phyloP scores from a whole-genome alignment of 2,113 vertebrate species.

The Rhynchomys soricoides region DNA sequence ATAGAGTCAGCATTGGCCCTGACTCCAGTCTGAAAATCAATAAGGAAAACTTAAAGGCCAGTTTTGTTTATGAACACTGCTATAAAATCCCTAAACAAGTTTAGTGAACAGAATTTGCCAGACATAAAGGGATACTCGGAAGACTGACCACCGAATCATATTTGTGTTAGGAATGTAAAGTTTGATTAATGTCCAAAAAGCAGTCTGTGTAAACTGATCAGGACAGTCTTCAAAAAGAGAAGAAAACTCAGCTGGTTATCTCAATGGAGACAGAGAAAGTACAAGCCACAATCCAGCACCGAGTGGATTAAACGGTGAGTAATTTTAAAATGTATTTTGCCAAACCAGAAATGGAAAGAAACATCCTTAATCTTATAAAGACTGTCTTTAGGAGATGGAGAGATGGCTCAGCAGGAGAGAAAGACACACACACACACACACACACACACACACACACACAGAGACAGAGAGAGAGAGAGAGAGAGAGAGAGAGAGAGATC shows the following conservation, averaged over 20 bases:
- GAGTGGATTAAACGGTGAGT: slow-evolving; percentile 43
- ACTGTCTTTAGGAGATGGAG: not conserved
- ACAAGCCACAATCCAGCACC: slow-evolving; percentile 41
- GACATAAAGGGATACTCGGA: slow-evolving; percentile 23
- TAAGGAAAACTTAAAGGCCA: slow-evolving; percentile 17
- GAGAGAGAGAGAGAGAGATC: not conserved
- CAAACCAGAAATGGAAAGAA: slow-evolving; percentile 56
- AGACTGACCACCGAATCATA: slow-evolving; percentile 11
- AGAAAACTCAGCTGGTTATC: slow-evolving; percentile 1
- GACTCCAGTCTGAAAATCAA: slow-evolving; percentile 13
- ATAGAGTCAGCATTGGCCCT: not conserved
- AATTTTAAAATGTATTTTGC: not conserved
- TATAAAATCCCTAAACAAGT: not conserved
- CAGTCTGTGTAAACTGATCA: slow-evolving; percentile 26
- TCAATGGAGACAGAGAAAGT: slow-evolving; percentile 18
- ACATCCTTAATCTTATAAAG: slow-evolving; percentile 60
- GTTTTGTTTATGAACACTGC: slow-evolving; percentile 39
- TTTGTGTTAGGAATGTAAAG: not conserved
- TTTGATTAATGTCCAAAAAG: slow-evolving; percentile 34
- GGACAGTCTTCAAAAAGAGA: slow-evolving; percentile 19
- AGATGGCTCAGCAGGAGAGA: not conserved
- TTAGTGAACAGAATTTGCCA: slow-evolving; percentile 36
- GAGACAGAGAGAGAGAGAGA: not conserved
- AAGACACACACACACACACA: no score
- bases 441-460: no score